These are phyloP conservation scores for Schrankia costaestrigalis DNA, from an alignment of 2,888 invertebrate genomes.

Conservation along the genomic window DNA sequence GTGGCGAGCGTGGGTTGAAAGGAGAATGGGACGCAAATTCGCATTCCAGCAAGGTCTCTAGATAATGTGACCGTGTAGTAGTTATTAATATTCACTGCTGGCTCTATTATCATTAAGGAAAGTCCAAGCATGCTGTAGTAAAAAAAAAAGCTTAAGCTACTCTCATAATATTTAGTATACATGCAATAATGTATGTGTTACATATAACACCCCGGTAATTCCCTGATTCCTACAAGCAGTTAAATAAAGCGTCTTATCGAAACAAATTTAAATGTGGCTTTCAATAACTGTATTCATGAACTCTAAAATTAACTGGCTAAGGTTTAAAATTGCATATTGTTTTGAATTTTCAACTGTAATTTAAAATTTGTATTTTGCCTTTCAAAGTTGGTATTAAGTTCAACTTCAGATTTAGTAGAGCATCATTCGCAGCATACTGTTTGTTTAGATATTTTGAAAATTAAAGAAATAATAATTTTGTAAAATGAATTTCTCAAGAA, in stretches of 20 bases:
- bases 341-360: background rate
- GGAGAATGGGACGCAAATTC: too few relatives aligned
- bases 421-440: constrained; percentile 14
- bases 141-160: too few relatives aligned
- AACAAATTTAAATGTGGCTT: constrained; percentile 4
- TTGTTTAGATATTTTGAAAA: background rate
- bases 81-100: too few relatives aligned
- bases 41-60: too few relatives aligned
- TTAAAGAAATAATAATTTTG: background rate
- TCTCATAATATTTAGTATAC: too few relatives aligned
- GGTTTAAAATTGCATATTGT: background rate
- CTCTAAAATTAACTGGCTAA: background rate
- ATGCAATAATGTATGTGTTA: too few relatives aligned
- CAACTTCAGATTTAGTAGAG: constrained; percentile 2
- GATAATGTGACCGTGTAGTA: too few relatives aligned
- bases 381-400: constrained; percentile 2
- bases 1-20: too few relatives aligned
- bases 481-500: constrained; percentile 43
- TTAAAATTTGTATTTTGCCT: background rate
- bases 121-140: too few relatives aligned
- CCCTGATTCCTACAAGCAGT: too few relatives aligned
- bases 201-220: constrained; percentile 12
- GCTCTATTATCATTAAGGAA: too few relatives aligned
- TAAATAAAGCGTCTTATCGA: too few relatives aligned
- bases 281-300: constrained; percentile 16